phyloP scores from a whole-genome alignment of 2,113 vertebrate genomes.

The Piaya cayana region DNA sequence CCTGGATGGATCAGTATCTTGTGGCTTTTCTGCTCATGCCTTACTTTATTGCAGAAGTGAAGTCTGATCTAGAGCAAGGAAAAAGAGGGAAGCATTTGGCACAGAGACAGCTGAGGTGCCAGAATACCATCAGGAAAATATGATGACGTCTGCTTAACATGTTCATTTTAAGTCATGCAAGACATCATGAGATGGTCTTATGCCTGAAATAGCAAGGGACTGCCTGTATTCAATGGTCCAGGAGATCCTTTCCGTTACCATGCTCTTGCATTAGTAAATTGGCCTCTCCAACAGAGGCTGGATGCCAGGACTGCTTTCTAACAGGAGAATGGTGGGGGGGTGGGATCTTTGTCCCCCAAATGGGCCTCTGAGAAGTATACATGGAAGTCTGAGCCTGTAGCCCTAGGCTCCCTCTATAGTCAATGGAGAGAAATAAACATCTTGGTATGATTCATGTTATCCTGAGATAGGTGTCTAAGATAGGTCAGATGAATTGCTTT shows the following conservation, averaged over 20 bases:
- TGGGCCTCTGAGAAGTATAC: background rate
- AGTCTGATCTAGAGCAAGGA: slow-evolving; percentile 22
- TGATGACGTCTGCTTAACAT: background rate
- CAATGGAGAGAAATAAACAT: slow-evolving; percentile 68
- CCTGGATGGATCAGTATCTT: slow-evolving; percentile 66
- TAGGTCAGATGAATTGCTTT: slow-evolving; percentile 65
- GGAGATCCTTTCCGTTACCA: background rate
- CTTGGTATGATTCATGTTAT: slow-evolving; percentile 64
- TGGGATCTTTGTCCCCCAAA: background rate
- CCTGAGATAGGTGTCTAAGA: slow-evolving; percentile 66
- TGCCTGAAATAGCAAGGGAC: background rate
- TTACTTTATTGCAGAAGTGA: slow-evolving; percentile 58
- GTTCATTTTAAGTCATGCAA: background rate
- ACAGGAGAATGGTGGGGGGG: background rate
- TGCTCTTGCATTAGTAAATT: background rate
- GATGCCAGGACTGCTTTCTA: background rate
- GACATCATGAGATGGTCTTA: background rate
- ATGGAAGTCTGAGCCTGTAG: slow-evolving; percentile 49
- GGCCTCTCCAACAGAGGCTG: background rate
- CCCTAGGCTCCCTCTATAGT: slow-evolving; percentile 69
- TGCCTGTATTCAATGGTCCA: background rate
- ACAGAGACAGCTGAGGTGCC: background rate
- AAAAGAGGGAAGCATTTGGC: background rate
- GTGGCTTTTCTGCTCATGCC: slow-evolving; percentile 71
- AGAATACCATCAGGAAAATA: slow-evolving; percentile 36